Percentiles rank a stretch among this genome's conserved stretches.
phyloP scores from a whole-genome alignment of 2,888 invertebrate genomes.

The Caenorhabditis sp. region DNA sequence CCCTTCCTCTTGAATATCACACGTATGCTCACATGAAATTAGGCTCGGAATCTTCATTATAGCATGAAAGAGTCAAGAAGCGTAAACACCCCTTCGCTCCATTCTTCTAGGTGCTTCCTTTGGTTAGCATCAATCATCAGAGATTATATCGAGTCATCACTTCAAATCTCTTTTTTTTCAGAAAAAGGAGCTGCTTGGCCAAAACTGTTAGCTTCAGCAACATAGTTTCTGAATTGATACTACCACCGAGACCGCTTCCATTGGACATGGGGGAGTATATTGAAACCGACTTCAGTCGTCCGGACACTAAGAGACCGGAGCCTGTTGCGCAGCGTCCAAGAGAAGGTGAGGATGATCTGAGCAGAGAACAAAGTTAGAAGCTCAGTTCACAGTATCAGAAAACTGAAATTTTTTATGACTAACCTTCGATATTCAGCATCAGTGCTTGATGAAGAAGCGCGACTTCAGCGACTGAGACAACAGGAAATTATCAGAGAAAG shows the following conservation, averaged over 20 bases:
- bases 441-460: background rate
- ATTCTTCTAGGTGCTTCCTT: slow-evolving; percentile 10
- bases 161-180: slow-evolving; percentile 27
- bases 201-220: slow-evolving; percentile 51
- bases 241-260: slow-evolving; percentile 8
- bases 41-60: slow-evolving; percentile 15
- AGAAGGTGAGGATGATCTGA: background rate
- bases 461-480: slow-evolving; percentile 3
- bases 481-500: slow-evolving; percentile 7
- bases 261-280: slow-evolving; percentile 38
- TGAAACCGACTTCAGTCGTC: slow-evolving; percentile 16
- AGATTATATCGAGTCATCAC: slow-evolving; percentile 38
- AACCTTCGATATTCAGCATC: slow-evolving; percentile 14
- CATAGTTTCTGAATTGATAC: slow-evolving; percentile 36
- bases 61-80: background rate
- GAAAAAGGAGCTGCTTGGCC: slow-evolving; percentile 40
- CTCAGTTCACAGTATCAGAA: too few species aligned
- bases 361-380: too few species aligned
- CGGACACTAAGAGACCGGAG: background rate
- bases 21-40: slow-evolving; percentile 3
- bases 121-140: slow-evolving; percentile 32
- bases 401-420: too few species aligned
- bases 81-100: slow-evolving; percentile 31
- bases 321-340: too few species aligned
- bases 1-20: background rate